Percentiles rank a stretch among this genome's conserved stretches.
Conservation (phyloP, 2,113 vertebrate genomes). For the Xenopus borealis region DNA sequence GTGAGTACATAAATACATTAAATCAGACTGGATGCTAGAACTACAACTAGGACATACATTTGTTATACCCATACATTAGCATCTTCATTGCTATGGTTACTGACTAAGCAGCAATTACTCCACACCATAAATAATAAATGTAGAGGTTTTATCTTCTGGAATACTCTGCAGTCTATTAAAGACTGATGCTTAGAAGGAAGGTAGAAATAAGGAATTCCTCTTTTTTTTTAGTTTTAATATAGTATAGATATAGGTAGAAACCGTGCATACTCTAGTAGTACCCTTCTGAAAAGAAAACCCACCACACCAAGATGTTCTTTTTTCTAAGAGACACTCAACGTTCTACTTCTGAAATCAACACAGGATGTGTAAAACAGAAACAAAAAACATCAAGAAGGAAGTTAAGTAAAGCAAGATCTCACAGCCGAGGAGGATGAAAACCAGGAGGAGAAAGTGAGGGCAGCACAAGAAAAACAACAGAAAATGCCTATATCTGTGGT, state of each 20-base stretch:
- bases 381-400: slow-evolving; percentile 6
- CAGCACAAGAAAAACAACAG: neutral
- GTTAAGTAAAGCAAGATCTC: slow-evolving; percentile 6
- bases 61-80: no score
- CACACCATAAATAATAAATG: slow-evolving; percentile 33
- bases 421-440: slow-evolving; percentile 1
- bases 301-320: slow-evolving; percentile 25
- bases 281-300: neutral
- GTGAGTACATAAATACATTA: no score
- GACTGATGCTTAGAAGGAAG: no score
- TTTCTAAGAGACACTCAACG: slow-evolving; percentile 30
- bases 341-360: slow-evolving; percentile 6
- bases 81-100: no score
- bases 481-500: slow-evolving; percentile 5
- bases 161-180: neutral
- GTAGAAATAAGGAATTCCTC: neutral
- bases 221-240: neutral
- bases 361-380: neutral
- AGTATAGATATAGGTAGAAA: neutral
- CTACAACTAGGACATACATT: no score
- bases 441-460: neutral
- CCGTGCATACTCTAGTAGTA: neutral
- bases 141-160: slow-evolving; percentile 39
- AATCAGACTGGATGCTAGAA: no score
- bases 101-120: slow-evolving; percentile 5